Evolutionary conservation across 2,888 invertebrate species (phyloP).

Genomic region (Tolmerus cingulatus): DNA sequence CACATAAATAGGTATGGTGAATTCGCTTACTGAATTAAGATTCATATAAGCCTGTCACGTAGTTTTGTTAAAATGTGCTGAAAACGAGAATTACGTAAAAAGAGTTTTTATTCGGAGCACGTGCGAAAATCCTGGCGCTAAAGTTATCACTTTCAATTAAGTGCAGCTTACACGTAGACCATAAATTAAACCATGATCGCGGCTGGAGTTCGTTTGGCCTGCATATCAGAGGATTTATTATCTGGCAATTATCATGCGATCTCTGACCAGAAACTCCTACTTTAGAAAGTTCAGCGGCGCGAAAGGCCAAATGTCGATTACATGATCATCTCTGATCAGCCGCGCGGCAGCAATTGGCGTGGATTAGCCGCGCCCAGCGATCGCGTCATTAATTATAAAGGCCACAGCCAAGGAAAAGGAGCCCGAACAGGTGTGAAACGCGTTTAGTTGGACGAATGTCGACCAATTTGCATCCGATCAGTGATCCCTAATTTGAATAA

Average conservation of each 20-base stretch:
- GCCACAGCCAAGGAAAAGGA: conserved; percentile 23
- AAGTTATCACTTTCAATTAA: background rate
- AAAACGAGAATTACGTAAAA: background rate
- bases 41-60: background rate
- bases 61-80: background rate
- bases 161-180: background rate
- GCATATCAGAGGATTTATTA: background rate
- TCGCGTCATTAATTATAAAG: background rate
- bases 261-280: background rate
- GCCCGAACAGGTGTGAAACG: conserved; percentile 6
- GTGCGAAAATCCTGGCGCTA: background rate
- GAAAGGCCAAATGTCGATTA: background rate
- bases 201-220: background rate
- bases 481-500: conserved; percentile 26
- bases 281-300: background rate
- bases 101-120: background rate
- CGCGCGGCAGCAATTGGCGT: background rate
- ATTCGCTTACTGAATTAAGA: background rate
- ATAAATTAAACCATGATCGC: background rate
- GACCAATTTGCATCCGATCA: conserved; percentile 24
- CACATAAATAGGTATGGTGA: background rate
- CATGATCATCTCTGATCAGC: background rate
- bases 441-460: background rate
- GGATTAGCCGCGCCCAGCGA: background rate
- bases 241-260: background rate